These are phyloP conservation scores for Seira sanloemensis DNA, from an alignment of 2,888 invertebrate species.

Conservation along the genomic window DNA sequence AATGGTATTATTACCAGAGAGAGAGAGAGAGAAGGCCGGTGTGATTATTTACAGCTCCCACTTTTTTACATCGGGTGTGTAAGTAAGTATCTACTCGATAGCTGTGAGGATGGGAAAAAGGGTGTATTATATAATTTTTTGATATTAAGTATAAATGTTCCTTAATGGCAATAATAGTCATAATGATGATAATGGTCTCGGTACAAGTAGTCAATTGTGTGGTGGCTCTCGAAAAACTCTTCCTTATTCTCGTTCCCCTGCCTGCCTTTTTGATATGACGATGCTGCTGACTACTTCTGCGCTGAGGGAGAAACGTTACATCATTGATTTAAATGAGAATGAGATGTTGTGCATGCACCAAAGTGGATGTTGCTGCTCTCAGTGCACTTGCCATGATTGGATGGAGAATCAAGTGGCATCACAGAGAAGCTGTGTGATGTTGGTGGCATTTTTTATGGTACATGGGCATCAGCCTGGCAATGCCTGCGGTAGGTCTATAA, in stretches of 20 bases:
- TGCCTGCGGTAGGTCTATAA: slow-evolving; percentile 58
- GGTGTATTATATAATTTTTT: slow-evolving; percentile 25
- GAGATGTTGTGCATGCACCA: slow-evolving; percentile 11
- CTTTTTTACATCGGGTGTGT: not conserved
- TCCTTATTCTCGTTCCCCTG: not conserved
- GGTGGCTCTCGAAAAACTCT: slow-evolving; percentile 23
- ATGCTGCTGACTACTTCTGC: not conserved
- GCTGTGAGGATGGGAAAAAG: not conserved
- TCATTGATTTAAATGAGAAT: slow-evolving; percentile 59
- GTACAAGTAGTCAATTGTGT: slow-evolving; percentile 49
- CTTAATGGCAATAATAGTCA: slow-evolving; percentile 54
- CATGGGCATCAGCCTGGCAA: slow-evolving; percentile 12
- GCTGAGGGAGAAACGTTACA: slow-evolving; percentile 12
- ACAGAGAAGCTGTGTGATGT: slow-evolving; percentile 10
- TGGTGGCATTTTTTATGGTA: slow-evolving; percentile 5
- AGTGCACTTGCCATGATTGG: slow-evolving; percentile 45
- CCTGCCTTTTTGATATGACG: not conserved
- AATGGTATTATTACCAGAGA: too few species aligned
- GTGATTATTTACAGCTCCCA: not conserved
- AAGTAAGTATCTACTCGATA: not conserved
- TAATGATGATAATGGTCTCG: slow-evolving; percentile 44
- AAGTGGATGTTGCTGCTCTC: slow-evolving; percentile 37
- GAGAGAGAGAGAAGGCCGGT: not conserved
- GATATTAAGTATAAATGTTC: slow-evolving; percentile 38
- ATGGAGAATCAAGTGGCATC: slow-evolving; percentile 43